These are phyloP conservation scores for Oscheius sp. DNA, from an alignment of 2,888 invertebrate genomes.

Conservation along the genomic window DNA sequence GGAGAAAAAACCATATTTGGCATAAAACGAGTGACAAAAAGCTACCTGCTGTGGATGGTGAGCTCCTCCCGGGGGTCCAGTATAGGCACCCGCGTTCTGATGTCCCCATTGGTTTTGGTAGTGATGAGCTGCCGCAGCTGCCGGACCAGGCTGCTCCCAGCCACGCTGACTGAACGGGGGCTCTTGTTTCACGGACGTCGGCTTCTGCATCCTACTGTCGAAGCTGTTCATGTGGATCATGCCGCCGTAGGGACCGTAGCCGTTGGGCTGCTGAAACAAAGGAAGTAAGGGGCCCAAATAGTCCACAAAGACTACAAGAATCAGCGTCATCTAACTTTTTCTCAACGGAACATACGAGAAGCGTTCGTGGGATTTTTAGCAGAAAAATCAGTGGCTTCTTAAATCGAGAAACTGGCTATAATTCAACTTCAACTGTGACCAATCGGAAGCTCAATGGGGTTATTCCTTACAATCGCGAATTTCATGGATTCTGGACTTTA, in stretches of 20 bases:
- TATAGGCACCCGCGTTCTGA: constrained; percentile 20
- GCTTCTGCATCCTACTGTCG: constrained; percentile 23
- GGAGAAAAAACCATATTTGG: too few relatives aligned
- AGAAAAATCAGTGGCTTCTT: too few relatives aligned
- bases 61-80: background rate
- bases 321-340: too few relatives aligned
- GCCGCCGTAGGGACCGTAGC: constrained; percentile 21
- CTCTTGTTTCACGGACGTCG: constrained; percentile 24
- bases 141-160: constrained; percentile 13
- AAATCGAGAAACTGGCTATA: too few relatives aligned
- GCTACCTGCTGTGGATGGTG: constrained; percentile 31
- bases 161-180: background rate
- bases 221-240: constrained; percentile 21
- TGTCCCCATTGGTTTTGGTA: constrained; percentile 35
- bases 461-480: too few relatives aligned
- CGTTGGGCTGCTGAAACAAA: background rate
- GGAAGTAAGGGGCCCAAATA: background rate
- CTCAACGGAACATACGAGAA: too few relatives aligned
- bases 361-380: too few relatives aligned
- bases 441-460: too few relatives aligned
- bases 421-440: too few relatives aligned
- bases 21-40: background rate
- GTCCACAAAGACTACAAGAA: background rate
- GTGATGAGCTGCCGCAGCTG: background rate
- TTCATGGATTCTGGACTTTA: too few relatives aligned